phyloP scores from a whole-genome alignment of 2,797 vertebrate species.

The Salmo trutta region DNA sequence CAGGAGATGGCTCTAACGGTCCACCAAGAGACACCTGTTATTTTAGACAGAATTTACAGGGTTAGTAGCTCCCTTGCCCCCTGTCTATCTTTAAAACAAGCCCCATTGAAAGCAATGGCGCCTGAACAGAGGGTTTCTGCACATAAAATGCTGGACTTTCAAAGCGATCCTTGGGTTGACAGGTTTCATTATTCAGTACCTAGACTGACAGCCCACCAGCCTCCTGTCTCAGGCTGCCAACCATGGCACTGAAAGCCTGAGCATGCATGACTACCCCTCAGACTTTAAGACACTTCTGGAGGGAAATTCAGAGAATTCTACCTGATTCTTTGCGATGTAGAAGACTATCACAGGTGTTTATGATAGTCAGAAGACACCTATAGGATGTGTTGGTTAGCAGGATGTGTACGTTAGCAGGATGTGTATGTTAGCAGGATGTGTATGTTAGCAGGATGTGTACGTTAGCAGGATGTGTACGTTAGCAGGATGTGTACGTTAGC shows the following conservation, averaged over 20 bases:
- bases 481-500: no score
- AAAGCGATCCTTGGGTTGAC: slow-evolving; percentile 11
- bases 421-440: not conserved
- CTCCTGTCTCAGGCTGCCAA: slow-evolving; percentile 6
- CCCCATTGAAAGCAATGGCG: not conserved
- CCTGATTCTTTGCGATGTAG: not conserved
- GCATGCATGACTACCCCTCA: slow-evolving; percentile 1
- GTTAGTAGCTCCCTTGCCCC: not conserved
- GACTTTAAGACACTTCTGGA: not conserved
- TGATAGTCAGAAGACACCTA: not conserved
- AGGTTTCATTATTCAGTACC: slow-evolving; percentile 23
- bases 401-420: not conserved
- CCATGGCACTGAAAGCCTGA: not conserved
- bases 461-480: not conserved
- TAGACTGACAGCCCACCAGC: slow-evolving; percentile 7
- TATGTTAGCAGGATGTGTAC: not conserved
- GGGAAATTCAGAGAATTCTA: not conserved
- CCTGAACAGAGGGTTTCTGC: slow-evolving; percentile 2
- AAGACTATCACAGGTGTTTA: not conserved
- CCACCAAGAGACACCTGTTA: not conserved
- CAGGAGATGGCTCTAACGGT: not conserved
- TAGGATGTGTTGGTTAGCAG: not conserved
- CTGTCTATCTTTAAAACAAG: slow-evolving; percentile 24
- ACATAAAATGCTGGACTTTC: slow-evolving; percentile 9
- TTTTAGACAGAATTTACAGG: slow-evolving; percentile 9